phyloP scores from a whole-genome alignment of 1,140 invertebrate species.

The Atta texana region DNA sequence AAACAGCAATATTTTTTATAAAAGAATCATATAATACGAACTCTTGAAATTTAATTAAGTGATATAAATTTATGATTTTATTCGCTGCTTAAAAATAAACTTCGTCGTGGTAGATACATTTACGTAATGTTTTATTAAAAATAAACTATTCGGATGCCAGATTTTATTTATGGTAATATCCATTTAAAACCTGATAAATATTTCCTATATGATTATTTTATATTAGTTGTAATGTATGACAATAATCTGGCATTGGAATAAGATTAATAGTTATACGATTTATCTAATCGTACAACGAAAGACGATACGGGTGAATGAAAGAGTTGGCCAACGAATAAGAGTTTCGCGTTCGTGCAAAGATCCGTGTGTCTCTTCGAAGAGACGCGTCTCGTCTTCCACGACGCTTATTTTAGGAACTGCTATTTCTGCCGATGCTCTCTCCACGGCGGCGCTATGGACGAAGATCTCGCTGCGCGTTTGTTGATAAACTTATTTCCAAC shows the following conservation, averaged over 20 bases:
- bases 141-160: background rate
- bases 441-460: constrained; percentile 30
- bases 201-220: background rate
- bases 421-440: constrained; percentile 71
- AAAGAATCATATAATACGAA: constrained; percentile 5
- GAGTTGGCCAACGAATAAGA: constrained; percentile 18
- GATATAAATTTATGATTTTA: constrained; percentile 6
- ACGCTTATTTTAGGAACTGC: constrained; percentile 69
- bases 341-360: constrained; percentile 4
- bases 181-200: background rate
- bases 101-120: background rate
- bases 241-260: background rate
- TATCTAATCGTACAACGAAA: constrained; percentile 10
- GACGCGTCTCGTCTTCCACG: constrained; percentile 66
- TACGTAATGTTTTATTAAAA: background rate
- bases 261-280: background rate
- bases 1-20: background rate
- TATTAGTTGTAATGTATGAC: background rate
- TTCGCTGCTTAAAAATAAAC: background rate
- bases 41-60: constrained; percentile 18
- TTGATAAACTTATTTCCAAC: constrained; percentile 80
- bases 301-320: constrained; percentile 45
- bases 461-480: constrained; percentile 72
- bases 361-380: constrained; percentile 48
- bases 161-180: background rate